phyloP scores from a whole-genome alignment of 2,888 invertebrate genomes.

The Lasius fuliginosus region DNA sequence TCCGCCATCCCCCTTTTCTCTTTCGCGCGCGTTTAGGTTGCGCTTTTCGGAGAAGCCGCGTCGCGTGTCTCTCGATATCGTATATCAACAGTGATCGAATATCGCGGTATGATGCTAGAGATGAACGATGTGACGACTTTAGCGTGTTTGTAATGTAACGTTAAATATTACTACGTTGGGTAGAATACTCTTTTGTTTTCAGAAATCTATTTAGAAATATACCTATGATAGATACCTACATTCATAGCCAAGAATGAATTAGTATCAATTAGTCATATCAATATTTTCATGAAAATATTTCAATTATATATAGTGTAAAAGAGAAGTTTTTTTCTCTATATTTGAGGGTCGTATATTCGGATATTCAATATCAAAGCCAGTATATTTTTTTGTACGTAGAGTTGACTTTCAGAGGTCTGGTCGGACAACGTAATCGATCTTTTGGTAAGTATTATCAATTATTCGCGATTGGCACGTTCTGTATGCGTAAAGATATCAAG shows the following conservation, averaged over 20 bases:
- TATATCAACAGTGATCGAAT: neutral
- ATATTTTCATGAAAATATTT: conserved; percentile 2
- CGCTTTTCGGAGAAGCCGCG: conserved; percentile 43
- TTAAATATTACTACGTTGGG: neutral
- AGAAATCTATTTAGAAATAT: neutral
- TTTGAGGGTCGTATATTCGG: neutral
- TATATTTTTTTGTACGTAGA: neutral
- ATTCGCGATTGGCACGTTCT: conserved; percentile 19
- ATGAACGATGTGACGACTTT: neutral
- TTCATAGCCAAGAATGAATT: neutral
- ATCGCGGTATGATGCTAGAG: neutral
- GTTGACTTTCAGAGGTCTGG: neutral
- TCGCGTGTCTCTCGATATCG: conserved; percentile 12
- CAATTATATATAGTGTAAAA: neutral
- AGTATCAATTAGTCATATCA: neutral
- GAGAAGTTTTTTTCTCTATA: neutral
- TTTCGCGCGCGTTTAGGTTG: conserved; percentile 62
- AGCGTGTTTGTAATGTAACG: neutral
- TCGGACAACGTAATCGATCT: conserved; percentile 1
- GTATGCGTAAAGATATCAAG: conserved; percentile 24
- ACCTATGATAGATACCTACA: neutral
- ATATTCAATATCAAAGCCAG: neutral
- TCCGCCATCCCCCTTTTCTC: conserved; percentile 57
- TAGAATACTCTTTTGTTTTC: neutral
- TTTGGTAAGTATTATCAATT: conserved; percentile 9